These are phyloP conservation scores for Nephotettix cincticeps DNA, from an alignment of 1,140 invertebrate species.

Conservation along the genomic window DNA sequence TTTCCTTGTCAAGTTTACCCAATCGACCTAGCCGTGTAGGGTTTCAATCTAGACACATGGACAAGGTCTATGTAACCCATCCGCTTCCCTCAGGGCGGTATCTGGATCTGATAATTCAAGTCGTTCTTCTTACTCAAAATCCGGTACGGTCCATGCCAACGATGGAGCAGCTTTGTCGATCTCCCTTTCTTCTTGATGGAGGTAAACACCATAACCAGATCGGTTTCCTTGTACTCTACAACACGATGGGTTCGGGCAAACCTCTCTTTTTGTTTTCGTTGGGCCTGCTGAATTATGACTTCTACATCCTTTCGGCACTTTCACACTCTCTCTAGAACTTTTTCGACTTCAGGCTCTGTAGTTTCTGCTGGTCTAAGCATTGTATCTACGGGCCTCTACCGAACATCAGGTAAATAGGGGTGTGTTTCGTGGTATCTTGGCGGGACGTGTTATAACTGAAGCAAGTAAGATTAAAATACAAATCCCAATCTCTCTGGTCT, in stretches of 20 bases:
- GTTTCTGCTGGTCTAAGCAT: neutral
- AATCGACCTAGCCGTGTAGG: neutral
- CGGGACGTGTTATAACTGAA: neutral
- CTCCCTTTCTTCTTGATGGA: neutral
- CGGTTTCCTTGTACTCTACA: neutral
- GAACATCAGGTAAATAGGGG: neutral
- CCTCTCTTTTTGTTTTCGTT: neutral
- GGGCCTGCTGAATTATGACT: neutral
- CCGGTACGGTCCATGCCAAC: neutral
- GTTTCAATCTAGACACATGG: neutral
- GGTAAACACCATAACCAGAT: neutral
- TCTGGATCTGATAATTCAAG: neutral
- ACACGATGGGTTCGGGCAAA: neutral
- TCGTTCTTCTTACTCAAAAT: neutral
- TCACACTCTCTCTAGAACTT: neutral
- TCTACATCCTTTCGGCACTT: neutral
- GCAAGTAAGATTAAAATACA: neutral
- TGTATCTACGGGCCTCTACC: neutral
- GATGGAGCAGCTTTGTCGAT: neutral
- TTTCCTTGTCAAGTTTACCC: neutral
- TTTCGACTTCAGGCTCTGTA: neutral
- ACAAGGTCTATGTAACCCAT: neutral
- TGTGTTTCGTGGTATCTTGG: neutral
- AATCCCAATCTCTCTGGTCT: neutral
- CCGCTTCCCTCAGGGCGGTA: neutral